A percentile compares a stretch with the other conserved stretches of the same genome.
Evolutionary conservation across 2,113 vertebrate genomes (phyloP).

Genomic region (Gulo gulo): DNA sequence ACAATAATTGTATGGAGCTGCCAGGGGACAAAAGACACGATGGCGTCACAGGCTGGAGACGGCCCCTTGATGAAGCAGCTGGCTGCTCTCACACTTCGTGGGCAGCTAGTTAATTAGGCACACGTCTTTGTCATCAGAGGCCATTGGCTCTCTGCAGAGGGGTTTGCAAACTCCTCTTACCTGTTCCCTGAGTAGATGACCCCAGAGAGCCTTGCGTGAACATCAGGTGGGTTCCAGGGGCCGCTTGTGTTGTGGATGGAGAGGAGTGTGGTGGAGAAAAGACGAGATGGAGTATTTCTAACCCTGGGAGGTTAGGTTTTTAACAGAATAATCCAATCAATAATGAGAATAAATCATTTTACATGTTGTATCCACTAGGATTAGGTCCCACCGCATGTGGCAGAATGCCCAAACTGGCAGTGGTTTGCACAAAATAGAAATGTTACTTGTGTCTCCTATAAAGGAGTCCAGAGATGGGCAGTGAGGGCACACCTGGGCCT

Average conservation of each 20-base stretch:
- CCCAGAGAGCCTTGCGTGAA: rapidly evolving
- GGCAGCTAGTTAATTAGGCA: neutral
- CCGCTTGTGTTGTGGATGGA: too few relatives aligned
- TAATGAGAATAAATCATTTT: neutral
- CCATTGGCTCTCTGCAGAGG: neutral
- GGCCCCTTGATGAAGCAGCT: neutral
- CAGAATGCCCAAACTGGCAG: neutral
- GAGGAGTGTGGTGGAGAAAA: neutral
- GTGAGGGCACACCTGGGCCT: rapidly evolving
- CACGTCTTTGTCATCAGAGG: neutral
- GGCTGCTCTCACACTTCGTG: neutral
- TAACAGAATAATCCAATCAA: neutral
- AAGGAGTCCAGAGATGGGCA: neutral
- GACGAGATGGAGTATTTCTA: neutral
- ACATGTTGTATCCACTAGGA: neutral
- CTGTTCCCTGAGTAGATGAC: too few relatives aligned
- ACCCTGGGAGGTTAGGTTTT: neutral
- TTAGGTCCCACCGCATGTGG: neutral
- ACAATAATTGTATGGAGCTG: neutral
- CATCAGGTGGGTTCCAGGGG: rapidly evolving
- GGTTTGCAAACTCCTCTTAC: neutral
- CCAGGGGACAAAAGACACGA: rapidly evolving
- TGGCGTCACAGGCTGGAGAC: neutral
- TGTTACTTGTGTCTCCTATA: neutral
- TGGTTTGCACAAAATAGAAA: neutral